A percentile compares a stretch with the other conserved stretches of the same genome.
phyloP scores from a whole-genome alignment of 1,140 invertebrate species.

The Radopholus similis region DNA sequence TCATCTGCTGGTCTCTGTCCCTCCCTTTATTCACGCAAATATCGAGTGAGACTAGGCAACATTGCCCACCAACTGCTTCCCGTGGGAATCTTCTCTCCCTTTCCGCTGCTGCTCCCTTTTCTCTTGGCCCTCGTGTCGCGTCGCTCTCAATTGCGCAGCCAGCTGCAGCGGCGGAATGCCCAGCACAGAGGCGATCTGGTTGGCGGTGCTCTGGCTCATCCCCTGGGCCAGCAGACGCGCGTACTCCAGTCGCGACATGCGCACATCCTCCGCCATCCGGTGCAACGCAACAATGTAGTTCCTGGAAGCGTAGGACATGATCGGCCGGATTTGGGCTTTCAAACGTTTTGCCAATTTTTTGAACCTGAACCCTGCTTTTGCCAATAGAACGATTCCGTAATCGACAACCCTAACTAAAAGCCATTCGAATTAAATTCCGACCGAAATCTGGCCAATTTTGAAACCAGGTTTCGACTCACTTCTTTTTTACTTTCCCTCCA shows the following conservation, averaged over 20 bases:
- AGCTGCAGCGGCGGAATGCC: slow-evolving; percentile 40
- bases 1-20: too few species aligned
- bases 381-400: neutral
- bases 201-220: slow-evolving; percentile 55
- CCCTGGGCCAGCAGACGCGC: slow-evolving; percentile 44
- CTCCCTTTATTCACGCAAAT: slow-evolving; percentile 25
- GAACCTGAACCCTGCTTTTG: neutral
- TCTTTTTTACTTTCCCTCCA: slow-evolving; percentile 1
- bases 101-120: too few species aligned
- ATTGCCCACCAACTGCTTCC: too few species aligned
- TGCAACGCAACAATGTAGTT: slow-evolving; percentile 74
- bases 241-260: slow-evolving; percentile 45
- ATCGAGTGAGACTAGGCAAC: too few species aligned
- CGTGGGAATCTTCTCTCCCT: too few species aligned
- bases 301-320: slow-evolving; percentile 63
- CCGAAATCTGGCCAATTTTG: neutral
- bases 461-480: neutral
- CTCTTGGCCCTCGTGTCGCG: too few species aligned
- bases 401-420: neutral
- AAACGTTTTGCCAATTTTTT: neutral
- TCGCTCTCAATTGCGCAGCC: too few species aligned
- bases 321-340: neutral
- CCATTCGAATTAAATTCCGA: neutral
- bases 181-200: slow-evolving; percentile 49
- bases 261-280: slow-evolving; percentile 61